phyloP scores from a whole-genome alignment of 1,140 invertebrate genomes.

The Anastrepha obliqua region DNA sequence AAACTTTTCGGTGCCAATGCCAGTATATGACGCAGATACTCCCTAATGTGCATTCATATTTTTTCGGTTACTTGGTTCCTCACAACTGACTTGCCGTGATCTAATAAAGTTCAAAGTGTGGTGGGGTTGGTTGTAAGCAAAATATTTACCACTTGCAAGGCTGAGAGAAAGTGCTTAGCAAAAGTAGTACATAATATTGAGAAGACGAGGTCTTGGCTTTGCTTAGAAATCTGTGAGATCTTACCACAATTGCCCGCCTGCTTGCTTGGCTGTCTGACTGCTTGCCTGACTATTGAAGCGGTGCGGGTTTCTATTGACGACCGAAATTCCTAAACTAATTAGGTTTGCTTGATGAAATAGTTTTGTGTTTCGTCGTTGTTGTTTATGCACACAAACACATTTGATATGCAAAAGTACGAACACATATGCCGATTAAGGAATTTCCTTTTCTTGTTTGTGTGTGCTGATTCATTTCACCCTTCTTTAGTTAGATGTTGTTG shows the following conservation, averaged over 20 bases:
- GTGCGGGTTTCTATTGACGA: slow-evolving; percentile 20
- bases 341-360: background rate
- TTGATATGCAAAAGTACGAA: background rate
- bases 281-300: background rate
- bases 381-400: background rate
- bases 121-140: background rate
- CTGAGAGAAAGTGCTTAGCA: background rate
- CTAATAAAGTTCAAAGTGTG: background rate
- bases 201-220: background rate
- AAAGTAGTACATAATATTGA: background rate
- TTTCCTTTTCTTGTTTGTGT: background rate
- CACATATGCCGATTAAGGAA: background rate
- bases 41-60: slow-evolving; percentile 1
- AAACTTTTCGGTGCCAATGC: background rate
- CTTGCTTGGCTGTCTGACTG: background rate
- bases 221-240: background rate
- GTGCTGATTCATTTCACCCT: background rate
- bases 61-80: background rate
- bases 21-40: background rate
- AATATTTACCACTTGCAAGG: background rate
- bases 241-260: background rate
- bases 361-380: background rate
- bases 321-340: slow-evolving; percentile 31
- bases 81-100: background rate
- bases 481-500: background rate